Base-by-base conservation (phyloP, 2,113 vertebrate species). In the Siniperca knerii region DNA sequence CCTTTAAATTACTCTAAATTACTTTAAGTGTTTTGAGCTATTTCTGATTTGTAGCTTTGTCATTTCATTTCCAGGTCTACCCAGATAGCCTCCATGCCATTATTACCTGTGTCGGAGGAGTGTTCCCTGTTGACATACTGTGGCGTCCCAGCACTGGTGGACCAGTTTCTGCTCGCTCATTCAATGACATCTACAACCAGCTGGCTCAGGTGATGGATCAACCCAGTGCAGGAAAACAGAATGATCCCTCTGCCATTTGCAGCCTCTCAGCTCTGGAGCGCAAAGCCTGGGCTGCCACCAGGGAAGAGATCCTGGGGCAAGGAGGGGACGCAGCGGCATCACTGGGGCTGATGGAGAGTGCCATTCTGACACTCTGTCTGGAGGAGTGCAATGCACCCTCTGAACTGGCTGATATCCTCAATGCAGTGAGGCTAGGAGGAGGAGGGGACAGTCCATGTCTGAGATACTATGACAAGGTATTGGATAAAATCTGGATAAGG, bases 381-480 rank as follows among this genome's bases (percentile, higher is more conserved):
- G 96, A 96, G 44, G 95, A 94, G 20, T 79, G 75, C 20, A 70
- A 85, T 0, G 92, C 94, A 48, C 94, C 96, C 0, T 33, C 88
- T 35, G 92, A 94, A 40, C 82, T 96, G 81, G 94, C 94, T 44
- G 87, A 90, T 66, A 82, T 88, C 48, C 95, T 96, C 13, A 96
- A 95, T 50, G 92, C 84, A 16, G 87, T 96, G 69, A 93, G 94
- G 44, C 88, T 96, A 12, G 95, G 95, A 69, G 86, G 90, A 65
- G 90, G 76, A 78, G 91, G 78, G 85, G 78, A 85, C 20, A 58
- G 75, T 2, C 77, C 79, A 35, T 89, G 73, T 76, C 80, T 96
- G 61, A 93, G 96, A 93, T 94, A 95, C 84, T 96, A 96, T 23
- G 96, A 96, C 86, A 96, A 96, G 95, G 96, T 96, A 93, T 2